Evolutionary conservation across 2,797 vertebrate genomes (phyloP).

Genomic region (Streptopelia turtur): DNA sequence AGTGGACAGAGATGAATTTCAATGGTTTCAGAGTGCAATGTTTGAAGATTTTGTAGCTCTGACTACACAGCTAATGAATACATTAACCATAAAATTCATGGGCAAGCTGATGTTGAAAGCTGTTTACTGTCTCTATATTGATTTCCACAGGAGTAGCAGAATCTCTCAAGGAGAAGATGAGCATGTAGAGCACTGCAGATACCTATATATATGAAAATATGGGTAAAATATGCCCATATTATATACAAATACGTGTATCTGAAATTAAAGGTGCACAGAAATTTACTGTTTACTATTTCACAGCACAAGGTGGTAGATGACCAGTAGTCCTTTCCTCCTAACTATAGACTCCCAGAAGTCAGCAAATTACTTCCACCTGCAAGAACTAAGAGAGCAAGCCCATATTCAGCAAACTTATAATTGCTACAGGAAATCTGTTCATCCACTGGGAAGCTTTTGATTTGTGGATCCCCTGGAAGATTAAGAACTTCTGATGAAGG

Average conservation of each 20-base stretch:
- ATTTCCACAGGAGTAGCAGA: background rate
- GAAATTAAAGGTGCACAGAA: background rate
- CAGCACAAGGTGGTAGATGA: background rate
- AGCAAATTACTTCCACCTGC: background rate
- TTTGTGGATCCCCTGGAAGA: background rate
- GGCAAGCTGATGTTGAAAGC: background rate
- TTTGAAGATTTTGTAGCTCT: background rate
- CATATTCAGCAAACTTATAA: background rate
- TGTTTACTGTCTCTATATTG: background rate
- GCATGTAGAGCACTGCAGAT: background rate
- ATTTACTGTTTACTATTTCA: background rate
- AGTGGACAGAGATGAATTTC: background rate
- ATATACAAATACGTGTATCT: background rate
- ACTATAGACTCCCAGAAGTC: background rate
- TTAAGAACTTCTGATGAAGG: background rate
- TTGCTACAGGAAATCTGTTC: background rate
- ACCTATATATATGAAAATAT: background rate
- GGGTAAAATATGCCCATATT: background rate
- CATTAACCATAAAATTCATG: background rate
- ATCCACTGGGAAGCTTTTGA: background rate
- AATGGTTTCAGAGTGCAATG: background rate
- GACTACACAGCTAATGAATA: background rate
- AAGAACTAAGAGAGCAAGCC: background rate
- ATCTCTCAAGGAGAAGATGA: background rate
- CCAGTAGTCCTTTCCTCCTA: background rate